Conservation (phyloP, 2,113 vertebrate genomes). For the Entelurus aequoreus region DNA sequence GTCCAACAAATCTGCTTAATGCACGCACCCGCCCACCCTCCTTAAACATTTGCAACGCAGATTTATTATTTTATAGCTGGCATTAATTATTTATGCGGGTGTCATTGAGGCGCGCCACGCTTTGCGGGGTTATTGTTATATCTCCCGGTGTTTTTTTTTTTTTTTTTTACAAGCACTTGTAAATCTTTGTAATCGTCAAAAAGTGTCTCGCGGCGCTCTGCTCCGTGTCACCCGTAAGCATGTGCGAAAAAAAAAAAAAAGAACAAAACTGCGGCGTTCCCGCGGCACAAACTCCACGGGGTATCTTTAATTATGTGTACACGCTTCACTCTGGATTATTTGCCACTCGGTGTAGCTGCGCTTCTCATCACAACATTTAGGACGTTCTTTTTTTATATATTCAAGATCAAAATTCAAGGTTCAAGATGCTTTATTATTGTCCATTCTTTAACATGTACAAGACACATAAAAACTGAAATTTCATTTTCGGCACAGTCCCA, state of each 20-base stretch:
- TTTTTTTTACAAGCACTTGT: slow-evolving; percentile 1
- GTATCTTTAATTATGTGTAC: slow-evolving; percentile 6
- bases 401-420: too few relatives aligned
- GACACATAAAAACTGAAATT: too few relatives aligned
- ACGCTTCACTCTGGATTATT: not conserved
- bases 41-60: slow-evolving; percentile 2
- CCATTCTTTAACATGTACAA: too few relatives aligned
- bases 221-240: not conserved
- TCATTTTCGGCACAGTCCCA: too few relatives aligned
- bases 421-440: too few relatives aligned
- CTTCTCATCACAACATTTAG: not conserved
- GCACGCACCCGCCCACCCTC: not conserved
- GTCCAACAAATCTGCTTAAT: slow-evolving; percentile 1
- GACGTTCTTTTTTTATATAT: not conserved
- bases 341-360: not conserved
- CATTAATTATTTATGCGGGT: slow-evolving; percentile 6
- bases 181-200: slow-evolving; percentile 8
- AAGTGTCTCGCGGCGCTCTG: not conserved
- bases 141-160: not conserved
- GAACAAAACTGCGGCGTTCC: not conserved
- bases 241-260: not conserved
- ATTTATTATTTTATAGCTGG: not conserved
- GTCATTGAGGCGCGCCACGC: not conserved
- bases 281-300: slow-evolving; percentile 2
- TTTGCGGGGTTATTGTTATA: slow-evolving; percentile 1